Conservation (phyloP, 2,888 invertebrate genomes). For the Azorinus chamasolen region DNA sequence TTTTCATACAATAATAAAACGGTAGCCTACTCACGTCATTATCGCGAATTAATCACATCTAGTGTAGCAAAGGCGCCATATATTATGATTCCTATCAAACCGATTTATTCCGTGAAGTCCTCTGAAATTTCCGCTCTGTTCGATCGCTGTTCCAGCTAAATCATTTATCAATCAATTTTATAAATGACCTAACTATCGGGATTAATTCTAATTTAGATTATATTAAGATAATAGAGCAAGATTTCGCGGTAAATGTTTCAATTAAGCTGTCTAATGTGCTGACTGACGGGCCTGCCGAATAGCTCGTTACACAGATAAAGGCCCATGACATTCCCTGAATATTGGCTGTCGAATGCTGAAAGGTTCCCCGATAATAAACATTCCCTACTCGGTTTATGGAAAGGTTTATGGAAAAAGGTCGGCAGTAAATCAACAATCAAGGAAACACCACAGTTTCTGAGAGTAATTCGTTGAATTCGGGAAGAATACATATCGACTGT, state of each 20-base stretch:
- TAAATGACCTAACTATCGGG: conserved; percentile 57
- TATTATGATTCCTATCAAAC: conserved; percentile 5
- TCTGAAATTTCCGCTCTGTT: conserved; percentile 16
- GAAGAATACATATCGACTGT: too few relatives aligned
- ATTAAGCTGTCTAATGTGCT: conserved; percentile 54
- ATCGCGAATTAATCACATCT: too few relatives aligned
- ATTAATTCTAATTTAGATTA: conserved; percentile 67
- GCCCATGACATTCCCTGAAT: conserved; percentile 57
- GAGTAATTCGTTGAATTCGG: too few relatives aligned
- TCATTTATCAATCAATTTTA: conserved; percentile 64
- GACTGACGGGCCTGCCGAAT: conserved; percentile 44
- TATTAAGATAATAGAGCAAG: conserved; percentile 57
- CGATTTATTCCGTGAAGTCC: conserved; percentile 18
- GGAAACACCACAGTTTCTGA: too few relatives aligned
- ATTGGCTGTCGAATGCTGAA: conserved; percentile 42
- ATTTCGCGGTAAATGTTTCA: conserved; percentile 63
- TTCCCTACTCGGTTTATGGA: too few relatives aligned
- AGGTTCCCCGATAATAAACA: conserved; percentile 3
- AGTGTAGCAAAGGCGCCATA: background rate
- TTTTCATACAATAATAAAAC: too few relatives aligned
- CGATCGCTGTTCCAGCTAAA: conserved; percentile 12
- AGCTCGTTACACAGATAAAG: conserved; percentile 54
- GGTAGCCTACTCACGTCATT: too few relatives aligned
- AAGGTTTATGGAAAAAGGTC: too few relatives aligned
- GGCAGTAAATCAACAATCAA: conserved; percentile 30